A percentile compares a stretch with the other conserved stretches of the same genome.
phyloP scores from a whole-genome alignment of 2,113 vertebrate species.

The Ctenomys sociabilis region DNA sequence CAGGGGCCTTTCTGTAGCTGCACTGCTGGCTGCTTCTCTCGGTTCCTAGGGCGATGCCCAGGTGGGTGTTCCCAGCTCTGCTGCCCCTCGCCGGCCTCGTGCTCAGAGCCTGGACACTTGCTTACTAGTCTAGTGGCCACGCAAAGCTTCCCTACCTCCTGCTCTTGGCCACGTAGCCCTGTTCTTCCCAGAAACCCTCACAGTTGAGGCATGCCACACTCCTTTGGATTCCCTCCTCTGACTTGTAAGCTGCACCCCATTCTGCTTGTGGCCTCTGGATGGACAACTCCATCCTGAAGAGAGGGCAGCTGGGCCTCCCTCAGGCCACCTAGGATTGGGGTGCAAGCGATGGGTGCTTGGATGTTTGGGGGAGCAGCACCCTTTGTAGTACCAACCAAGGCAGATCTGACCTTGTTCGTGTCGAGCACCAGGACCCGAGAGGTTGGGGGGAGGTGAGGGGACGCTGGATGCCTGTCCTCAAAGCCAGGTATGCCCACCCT shows the following conservation, averaged over 20 bases:
- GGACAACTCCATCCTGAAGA: too few relatives aligned
- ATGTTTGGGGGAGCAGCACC: background rate
- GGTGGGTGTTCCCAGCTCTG: background rate
- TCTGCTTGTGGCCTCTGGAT: background rate
- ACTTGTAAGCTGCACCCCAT: background rate
- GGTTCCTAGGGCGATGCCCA: background rate
- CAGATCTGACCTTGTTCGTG: rapidly evolving
- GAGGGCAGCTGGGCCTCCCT: background rate
- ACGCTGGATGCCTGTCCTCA: background rate
- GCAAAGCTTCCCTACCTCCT: background rate
- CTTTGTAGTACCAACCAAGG: rapidly evolving
- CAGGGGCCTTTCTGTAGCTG: background rate
- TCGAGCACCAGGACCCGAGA: rapidly evolving
- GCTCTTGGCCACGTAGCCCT: background rate
- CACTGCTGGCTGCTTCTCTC: background rate
- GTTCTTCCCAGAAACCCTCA: background rate
- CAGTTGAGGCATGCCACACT: rapidly evolving
- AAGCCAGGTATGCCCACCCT: rapidly evolving
- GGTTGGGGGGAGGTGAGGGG: background rate
- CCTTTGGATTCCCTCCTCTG: background rate
- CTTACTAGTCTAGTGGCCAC: rapidly evolving
- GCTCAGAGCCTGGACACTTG: rapidly evolving
- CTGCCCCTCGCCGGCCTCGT: rapidly evolving
- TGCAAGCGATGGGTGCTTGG: background rate
- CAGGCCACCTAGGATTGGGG: background rate